Percentiles rank a stretch among this genome's conserved stretches.
These are phyloP conservation scores for Mus spicilegus DNA, from an alignment of 2,113 vertebrate genomes.

Conservation along the genomic window DNA sequence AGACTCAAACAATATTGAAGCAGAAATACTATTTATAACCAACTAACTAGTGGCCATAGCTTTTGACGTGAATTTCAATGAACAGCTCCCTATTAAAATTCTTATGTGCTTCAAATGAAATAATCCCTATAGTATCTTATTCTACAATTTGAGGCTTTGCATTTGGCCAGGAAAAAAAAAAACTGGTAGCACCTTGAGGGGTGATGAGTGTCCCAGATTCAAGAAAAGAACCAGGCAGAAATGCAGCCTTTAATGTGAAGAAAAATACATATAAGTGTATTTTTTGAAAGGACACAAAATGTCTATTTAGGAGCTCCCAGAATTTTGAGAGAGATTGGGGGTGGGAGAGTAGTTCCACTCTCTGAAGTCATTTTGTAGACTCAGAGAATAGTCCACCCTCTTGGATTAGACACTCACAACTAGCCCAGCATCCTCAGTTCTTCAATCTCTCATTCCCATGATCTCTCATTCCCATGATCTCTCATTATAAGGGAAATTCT, in stretches of 20 bases:
- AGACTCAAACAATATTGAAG: slow-evolving; percentile 57
- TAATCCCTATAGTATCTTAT: neutral
- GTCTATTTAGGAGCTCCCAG: slow-evolving; percentile 3
- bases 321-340: neutral
- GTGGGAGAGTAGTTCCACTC: neutral
- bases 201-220: neutral
- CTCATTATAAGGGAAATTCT: slow-evolving; percentile 71
- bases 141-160: slow-evolving; percentile 12
- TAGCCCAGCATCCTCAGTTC: slow-evolving; percentile 11
- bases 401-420: slow-evolving; percentile 32
- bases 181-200: neutral
- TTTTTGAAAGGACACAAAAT: slow-evolving; percentile 53
- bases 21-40: slow-evolving; percentile 70
- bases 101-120: slow-evolving; percentile 53
- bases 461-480: slow-evolving; percentile 57
- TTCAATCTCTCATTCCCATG: neutral
- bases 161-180: slow-evolving; percentile 45
- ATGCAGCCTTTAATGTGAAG: neutral
- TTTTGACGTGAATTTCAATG: slow-evolving; percentile 67
- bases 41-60: slow-evolving; percentile 55
- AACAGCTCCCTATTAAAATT: slow-evolving; percentile 1
- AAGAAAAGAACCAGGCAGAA: neutral
- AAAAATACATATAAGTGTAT: neutral
- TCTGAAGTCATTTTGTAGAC: slow-evolving; percentile 50
- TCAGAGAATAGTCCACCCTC: slow-evolving; percentile 29